These are phyloP conservation scores for Rhinoraja longicauda DNA, from an alignment of 2,797 vertebrate genomes.

Conservation along the genomic window DNA sequence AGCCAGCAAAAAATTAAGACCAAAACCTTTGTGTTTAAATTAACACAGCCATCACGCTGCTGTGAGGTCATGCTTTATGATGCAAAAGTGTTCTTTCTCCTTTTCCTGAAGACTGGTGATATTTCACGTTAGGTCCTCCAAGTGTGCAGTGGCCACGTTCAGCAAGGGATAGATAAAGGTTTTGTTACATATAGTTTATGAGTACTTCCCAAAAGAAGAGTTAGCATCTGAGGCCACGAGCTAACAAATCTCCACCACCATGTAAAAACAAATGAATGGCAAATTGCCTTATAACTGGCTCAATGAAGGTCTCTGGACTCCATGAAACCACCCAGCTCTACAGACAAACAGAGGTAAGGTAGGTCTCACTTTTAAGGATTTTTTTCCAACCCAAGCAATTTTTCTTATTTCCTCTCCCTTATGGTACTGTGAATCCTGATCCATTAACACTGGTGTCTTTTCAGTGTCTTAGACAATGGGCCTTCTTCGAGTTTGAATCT, in stretches of 20 bases:
- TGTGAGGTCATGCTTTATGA: constrained; percentile 38
- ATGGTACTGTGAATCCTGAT: background rate
- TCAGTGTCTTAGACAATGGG: background rate
- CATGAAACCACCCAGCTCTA: background rate
- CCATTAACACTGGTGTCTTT: background rate
- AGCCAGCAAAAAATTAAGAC: background rate
- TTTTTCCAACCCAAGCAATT: background rate
- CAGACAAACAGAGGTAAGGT: background rate
- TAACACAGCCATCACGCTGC: constrained; percentile 1
- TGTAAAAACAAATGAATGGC: background rate
- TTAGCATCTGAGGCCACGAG: background rate
- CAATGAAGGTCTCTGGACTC: background rate
- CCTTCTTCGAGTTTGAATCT: background rate
- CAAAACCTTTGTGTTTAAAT: background rate
- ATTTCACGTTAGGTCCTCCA: background rate
- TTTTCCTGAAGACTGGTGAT: constrained; percentile 21
- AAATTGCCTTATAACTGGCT: background rate
- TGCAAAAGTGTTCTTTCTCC: constrained; percentile 30
- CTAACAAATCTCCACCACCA: background rate
- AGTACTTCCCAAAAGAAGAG: background rate
- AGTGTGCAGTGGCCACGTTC: background rate
- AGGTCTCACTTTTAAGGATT: background rate
- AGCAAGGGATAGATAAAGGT: background rate
- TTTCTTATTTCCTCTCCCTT: background rate
- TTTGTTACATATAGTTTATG: background rate